phyloP scores from a whole-genome alignment of 1,140 invertebrate genomes.

The Brachionus calyciflorus region DNA sequence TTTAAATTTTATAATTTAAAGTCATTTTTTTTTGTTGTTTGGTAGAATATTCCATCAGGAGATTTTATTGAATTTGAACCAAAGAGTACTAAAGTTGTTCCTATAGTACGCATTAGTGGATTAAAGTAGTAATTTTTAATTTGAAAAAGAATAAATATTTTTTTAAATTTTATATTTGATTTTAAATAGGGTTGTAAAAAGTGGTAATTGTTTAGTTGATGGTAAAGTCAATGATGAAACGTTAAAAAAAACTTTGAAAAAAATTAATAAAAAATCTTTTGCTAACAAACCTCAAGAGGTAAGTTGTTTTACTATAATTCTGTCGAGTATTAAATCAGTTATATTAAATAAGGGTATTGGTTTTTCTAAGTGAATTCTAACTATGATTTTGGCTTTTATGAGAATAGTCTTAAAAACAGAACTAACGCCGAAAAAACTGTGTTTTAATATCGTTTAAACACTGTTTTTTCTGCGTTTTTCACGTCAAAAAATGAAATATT shows the following conservation, averaged over 20 bases:
- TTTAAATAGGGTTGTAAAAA: slow-evolving; percentile 56
- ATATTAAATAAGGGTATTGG: too few species aligned
- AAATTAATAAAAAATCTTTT: slow-evolving; percentile 51
- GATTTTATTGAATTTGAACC: slow-evolving; percentile 59
- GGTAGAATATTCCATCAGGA: slow-evolving; percentile 59
- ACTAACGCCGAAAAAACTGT: too few species aligned
- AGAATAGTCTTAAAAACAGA: too few species aligned
- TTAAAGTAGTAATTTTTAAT: slow-evolving; percentile 49
- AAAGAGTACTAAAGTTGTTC: slow-evolving; percentile 54
- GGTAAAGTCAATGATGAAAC: slow-evolving; percentile 51
- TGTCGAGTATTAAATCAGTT: neutral
- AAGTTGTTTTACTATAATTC: neutral
- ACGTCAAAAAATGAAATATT: too few species aligned
- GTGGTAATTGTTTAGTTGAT: slow-evolving; percentile 58
- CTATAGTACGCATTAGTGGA: slow-evolving; percentile 57
- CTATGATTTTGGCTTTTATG: too few species aligned
- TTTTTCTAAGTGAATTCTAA: neutral
- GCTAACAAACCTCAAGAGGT: slow-evolving; percentile 51
- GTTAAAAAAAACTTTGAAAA: slow-evolving; percentile 51
- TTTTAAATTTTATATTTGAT: too few species aligned
- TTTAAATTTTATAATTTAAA: neutral
- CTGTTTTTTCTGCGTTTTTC: too few species aligned
- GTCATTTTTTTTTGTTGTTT: neutral
- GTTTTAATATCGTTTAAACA: too few species aligned
- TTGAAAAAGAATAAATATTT: neutral